phyloP scores from a whole-genome alignment of 2,113 vertebrate genomes.

The Phoxinus phoxinus region DNA sequence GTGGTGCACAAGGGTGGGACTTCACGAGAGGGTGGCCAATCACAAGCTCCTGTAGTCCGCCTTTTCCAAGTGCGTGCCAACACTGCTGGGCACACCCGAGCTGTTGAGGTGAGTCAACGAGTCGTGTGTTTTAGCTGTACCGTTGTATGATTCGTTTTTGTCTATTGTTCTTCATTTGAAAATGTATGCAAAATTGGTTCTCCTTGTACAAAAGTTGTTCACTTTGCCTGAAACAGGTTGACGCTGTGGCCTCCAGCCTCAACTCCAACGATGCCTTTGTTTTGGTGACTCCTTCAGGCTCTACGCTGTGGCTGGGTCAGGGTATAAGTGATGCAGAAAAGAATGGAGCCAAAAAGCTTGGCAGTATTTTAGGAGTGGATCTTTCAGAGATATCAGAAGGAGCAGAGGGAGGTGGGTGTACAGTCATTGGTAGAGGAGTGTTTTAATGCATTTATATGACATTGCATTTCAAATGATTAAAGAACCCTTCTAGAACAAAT shows the following conservation, averaged over 20 bases:
- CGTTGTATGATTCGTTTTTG: background rate
- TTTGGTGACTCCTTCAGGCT: slow-evolving; percentile 78
- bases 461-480: background rate
- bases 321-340: slow-evolving; percentile 79
- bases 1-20: slow-evolving; percentile 88
- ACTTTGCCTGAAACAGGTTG: slow-evolving; percentile 71
- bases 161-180: background rate
- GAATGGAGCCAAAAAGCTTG: slow-evolving; percentile 77
- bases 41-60: slow-evolving; percentile 70
- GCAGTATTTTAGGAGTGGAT: slow-evolving; percentile 73
- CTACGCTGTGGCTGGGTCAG: slow-evolving; percentile 84
- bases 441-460: background rate
- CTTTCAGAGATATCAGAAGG: slow-evolving; percentile 81
- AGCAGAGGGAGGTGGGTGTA: slow-evolving; percentile 81
- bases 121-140: background rate
- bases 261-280: slow-evolving; percentile 90
- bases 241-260: slow-evolving; percentile 77
- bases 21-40: slow-evolving; percentile 83
- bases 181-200: slow-evolving; percentile 1
- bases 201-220: background rate
- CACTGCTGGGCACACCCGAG: slow-evolving; percentile 80
- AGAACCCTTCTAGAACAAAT: background rate
- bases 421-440: background rate
- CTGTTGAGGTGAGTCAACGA: slow-evolving; percentile 81
- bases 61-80: slow-evolving; percentile 90